Evolutionary conservation across 30 jellyfish, hydroid and myxozoan species (phyloP), one percentile per base, ranked within the genome.

Genomic region (Sanderia malayensis): DNA sequence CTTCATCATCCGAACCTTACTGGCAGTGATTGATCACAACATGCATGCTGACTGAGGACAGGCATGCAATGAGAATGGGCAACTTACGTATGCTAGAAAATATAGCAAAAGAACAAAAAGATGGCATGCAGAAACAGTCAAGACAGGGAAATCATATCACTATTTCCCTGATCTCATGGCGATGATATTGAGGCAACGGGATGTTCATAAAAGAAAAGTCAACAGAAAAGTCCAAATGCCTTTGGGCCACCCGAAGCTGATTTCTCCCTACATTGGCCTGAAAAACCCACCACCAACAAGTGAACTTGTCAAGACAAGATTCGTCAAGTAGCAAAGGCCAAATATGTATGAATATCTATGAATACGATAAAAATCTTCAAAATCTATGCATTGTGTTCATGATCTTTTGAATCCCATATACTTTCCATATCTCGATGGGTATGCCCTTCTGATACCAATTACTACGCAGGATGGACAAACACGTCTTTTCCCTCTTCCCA

Each of bases 241-340:
- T 41, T 8, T 6, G 15, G 55, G 55, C 55, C 55, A 41, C 15
- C 55, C 55, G 15, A 57, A 57, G 69, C 69, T 57, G 69, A 57
- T 57, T 57, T 57, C 69, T 57, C 69, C 69, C 69, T 57, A 57
- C 31, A 57, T 57, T 57, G 69, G 2, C 1, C 69, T 57, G 69
- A 57, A 57, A 57, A 57, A 57, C 69, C 69, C 69, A 57, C 69
- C 69, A 24, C 69, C 69, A 57, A 57, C 69, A 57, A 57, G 31
- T 30, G 69, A 57, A 57, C 22, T 57, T 1, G 69, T 57, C 26
- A 57, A 57, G 22, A 57, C 69, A 57, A 57, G 31, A 57, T 57
- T 57, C 22, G 69, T 57, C 69, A 57, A 15, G 22, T 7, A 30
- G 69, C 18, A 57, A 13, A 30, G 22, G 1, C 22, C 33, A 57